phyloP scores from a whole-genome alignment of 2,113 vertebrate species.

The Cephalopterus ornatus region DNA sequence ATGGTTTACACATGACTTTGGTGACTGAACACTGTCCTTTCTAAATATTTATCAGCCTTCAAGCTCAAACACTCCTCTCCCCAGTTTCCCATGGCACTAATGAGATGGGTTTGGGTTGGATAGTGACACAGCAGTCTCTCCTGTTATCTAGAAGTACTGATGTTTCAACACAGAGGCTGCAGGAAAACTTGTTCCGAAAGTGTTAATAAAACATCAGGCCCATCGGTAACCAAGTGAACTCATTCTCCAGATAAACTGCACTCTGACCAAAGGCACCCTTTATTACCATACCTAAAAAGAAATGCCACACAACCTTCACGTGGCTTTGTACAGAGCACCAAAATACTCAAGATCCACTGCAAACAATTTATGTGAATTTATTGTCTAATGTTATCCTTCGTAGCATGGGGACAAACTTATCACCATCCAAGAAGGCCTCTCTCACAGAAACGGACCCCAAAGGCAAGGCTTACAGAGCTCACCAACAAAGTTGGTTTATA shows the following conservation, averaged over 20 bases:
- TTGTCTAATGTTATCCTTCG: not conserved
- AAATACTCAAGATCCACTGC: not conserved
- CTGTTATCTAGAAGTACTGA: too few species aligned
- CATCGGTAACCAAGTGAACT: not conserved
- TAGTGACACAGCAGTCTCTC: not conserved
- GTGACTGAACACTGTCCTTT: not conserved
- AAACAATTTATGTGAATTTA: not conserved
- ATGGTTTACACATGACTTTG: not conserved
- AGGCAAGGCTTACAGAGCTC: not conserved
- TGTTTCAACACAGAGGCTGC: not conserved
- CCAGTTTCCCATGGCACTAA: not conserved
- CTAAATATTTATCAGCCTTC: not conserved
- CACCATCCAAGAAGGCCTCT: not conserved
- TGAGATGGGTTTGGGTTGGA: not conserved
- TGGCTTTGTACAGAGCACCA: not conserved
- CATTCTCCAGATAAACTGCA: not conserved
- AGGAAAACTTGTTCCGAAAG: not conserved
- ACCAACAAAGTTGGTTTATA: not conserved
- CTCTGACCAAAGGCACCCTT: not conserved
- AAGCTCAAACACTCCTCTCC: not conserved
- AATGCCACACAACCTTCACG: too few species aligned
- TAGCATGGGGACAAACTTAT: not conserved
- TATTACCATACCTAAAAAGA: not conserved
- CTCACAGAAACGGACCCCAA: not conserved
- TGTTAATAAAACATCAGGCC: not conserved